phyloP scores from a whole-genome alignment of 2,113 vertebrate species.

The Excalfactoria chinensis region DNA sequence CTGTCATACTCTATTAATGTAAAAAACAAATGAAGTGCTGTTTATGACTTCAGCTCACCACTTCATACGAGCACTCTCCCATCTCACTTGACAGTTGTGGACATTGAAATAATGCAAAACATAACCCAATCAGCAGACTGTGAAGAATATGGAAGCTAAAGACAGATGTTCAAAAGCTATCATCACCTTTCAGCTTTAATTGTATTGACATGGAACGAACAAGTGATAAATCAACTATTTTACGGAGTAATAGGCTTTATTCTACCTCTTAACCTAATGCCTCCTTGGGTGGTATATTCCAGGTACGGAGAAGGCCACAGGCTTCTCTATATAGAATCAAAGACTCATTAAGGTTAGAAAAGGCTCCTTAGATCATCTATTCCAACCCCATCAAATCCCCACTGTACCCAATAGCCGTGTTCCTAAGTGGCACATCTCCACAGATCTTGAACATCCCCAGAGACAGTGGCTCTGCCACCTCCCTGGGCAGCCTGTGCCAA shows the following conservation, averaged over 20 bases:
- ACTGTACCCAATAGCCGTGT: too few relatives aligned
- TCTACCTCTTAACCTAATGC: constrained; percentile 32
- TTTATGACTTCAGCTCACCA: constrained; percentile 49
- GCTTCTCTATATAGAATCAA: neutral
- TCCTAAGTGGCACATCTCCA: too few relatives aligned
- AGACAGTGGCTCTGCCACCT: too few relatives aligned
- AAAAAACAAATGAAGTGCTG: constrained; percentile 69
- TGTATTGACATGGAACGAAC: constrained; percentile 72
- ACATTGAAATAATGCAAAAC: constrained; percentile 82
- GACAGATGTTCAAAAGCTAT: constrained; percentile 82
- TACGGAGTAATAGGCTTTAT: constrained; percentile 36
- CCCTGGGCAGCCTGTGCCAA: too few relatives aligned
- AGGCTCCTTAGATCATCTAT: too few relatives aligned
- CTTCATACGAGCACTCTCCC: constrained; percentile 57
- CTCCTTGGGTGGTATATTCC: neutral
- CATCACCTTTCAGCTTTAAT: constrained; percentile 81
- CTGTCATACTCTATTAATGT: constrained; percentile 79
- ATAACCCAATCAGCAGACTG: constrained; percentile 83
- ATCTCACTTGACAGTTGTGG: constrained; percentile 83
- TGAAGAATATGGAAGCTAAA: constrained; percentile 80
- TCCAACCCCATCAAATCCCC: too few relatives aligned
- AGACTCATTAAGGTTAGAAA: too few relatives aligned
- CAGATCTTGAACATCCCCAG: too few relatives aligned
- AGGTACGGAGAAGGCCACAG: neutral
- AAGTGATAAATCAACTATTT: constrained; percentile 73